Conservation (phyloP, 2,888 invertebrate genomes). For the Synergus laeviventris region DNA sequence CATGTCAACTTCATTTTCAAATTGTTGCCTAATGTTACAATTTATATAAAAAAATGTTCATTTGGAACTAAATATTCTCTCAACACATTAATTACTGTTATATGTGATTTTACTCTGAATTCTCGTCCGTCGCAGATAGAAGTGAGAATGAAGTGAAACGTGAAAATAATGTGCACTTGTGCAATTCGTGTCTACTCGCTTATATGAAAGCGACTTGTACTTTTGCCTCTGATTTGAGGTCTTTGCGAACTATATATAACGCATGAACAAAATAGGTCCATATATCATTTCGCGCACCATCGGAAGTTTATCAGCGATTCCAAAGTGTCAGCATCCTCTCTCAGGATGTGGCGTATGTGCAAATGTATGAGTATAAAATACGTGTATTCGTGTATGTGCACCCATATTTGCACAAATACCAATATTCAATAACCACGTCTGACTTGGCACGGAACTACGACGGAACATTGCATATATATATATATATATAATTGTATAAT, state of each 20-base stretch:
- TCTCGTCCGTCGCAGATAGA: neutral
- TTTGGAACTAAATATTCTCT: neutral
- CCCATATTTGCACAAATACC: constrained; percentile 40
- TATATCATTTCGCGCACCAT: constrained; percentile 24
- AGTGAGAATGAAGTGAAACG: constrained; percentile 27
- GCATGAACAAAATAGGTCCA: constrained; percentile 21
- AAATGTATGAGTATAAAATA: constrained; percentile 16
- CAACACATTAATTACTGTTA: neutral
- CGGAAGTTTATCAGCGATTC: constrained; percentile 35
- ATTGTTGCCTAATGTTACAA: too few relatives aligned
- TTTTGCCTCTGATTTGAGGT: neutral
- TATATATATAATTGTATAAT: constrained; percentile 15
- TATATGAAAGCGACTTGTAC: neutral
- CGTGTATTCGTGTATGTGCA: neutral
- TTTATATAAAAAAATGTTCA: too few relatives aligned
- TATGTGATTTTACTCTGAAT: neutral
- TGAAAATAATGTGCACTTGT: neutral
- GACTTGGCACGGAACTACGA: constrained; percentile 46
- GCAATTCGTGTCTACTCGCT: neutral
- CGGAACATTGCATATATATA: constrained; percentile 19
- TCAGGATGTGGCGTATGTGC: neutral
- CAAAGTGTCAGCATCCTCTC: constrained; percentile 32
- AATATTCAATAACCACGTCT: constrained; percentile 57
- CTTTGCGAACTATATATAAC: neutral
- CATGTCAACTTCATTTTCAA: too few relatives aligned